Evolutionary conservation across 2,888 invertebrate species (phyloP), one percentile per base, ranked within the genome.

Genomic region (Stenodema calcarata): DNA sequence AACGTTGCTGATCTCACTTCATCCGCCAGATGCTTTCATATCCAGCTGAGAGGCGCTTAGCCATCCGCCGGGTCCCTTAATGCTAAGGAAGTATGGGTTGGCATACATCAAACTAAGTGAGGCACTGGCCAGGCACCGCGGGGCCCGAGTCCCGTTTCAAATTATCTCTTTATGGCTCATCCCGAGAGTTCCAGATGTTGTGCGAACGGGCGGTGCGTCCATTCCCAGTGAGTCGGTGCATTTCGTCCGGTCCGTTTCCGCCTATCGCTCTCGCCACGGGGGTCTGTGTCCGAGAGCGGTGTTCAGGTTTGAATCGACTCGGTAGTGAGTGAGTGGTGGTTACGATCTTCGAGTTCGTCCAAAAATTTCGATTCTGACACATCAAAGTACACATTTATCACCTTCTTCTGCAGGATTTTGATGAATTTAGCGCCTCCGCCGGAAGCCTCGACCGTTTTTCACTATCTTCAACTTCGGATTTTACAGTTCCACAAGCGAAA

Each of bases 91-190:
- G 78, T 27, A 78, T 16, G 27, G 23, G 35, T n/a, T 81, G 80
- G 80, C 80, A 54, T 54, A 82, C 69, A 69, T 69, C 82, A 82
- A 82, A 62, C 62, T 82, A 69, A 82, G 82, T 82, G 82, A 82
- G 69, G 82, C 28, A 79, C n/a, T 23, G 23, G 44, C 42, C 23
- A 7, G 27, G 54, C 73, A 30, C 73, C 30, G 82, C 69, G 42
- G 30, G 69, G 23, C 69, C 42, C 41, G 62, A 82, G 82, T 82
- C 82, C 82, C 82, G 82, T 82, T 82, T 82, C 82, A 82, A 62
- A 69, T 82, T 69, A 82, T 82, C 82, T 82, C 82, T 82, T 69
- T 82, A 80, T 80, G 78, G 78, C 78, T 78, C 78, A 73, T 73
- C 73, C 73, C 35, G 73, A 41, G 18, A 35, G 73, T 35, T 73